A percentile compares a stretch with the other conserved stretches of the same genome.
Evolutionary conservation across 2,113 vertebrate genomes (phyloP).

Genomic region (Astur gentilis): DNA sequence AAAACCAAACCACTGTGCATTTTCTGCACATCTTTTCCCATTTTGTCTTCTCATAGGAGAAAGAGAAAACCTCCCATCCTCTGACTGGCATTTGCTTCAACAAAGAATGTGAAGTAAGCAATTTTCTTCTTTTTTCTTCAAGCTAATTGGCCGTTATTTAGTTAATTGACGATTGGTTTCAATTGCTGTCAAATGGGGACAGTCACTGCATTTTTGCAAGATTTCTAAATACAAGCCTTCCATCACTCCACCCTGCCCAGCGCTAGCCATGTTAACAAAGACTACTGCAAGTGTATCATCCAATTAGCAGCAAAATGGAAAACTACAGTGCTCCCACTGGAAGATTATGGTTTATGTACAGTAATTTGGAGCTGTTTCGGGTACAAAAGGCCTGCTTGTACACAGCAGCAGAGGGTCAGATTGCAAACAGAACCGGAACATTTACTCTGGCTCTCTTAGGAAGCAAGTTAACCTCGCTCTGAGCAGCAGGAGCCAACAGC

Average conservation of each 20-base stretch:
- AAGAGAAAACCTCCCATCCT: not conserved
- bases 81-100: slow-evolving; percentile 8
- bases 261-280: not conserved
- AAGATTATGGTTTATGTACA: slow-evolving; percentile 41
- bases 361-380: slow-evolving; percentile 42
- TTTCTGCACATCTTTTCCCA: slow-evolving; percentile 3
- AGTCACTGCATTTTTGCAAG: not conserved
- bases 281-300: not conserved
- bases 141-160: slow-evolving; percentile 43
- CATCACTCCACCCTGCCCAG: not conserved
- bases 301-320: slow-evolving; percentile 62
- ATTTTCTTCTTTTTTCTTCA: slow-evolving; percentile 4
- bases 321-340: not conserved
- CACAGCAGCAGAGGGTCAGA: not conserved
- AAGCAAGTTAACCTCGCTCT: not conserved
- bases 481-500: not conserved
- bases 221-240: slow-evolving; percentile 15
- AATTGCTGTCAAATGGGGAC: slow-evolving; percentile 21
- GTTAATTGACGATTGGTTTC: slow-evolving; percentile 44
- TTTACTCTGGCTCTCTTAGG: not conserved
- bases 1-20: not conserved
- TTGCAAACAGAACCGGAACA: not conserved
- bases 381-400: not conserved
- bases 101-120: slow-evolving; percentile 14
- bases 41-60: not conserved